Evolutionary conservation across 2,113 vertebrate species (phyloP).

Genomic region (Peromyscus maniculatus): DNA sequence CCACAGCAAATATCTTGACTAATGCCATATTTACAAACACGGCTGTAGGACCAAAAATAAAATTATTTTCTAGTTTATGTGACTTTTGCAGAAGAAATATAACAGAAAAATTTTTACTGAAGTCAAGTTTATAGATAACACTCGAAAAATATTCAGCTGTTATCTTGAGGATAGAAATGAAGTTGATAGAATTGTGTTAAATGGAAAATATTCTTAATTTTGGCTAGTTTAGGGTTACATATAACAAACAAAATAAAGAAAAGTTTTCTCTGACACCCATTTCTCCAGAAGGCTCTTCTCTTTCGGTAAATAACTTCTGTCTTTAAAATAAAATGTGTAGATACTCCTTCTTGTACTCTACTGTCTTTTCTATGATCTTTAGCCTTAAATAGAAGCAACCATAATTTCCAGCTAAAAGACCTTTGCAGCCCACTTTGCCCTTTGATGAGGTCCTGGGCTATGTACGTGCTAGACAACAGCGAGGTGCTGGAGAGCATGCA

Average conservation of each 20-base stretch:
- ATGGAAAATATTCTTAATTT: conserved; percentile 18
- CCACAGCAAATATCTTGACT: background rate
- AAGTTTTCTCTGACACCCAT: background rate
- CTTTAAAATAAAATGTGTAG: conserved; percentile 33
- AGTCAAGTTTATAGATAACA: background rate
- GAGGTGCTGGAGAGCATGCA: background rate
- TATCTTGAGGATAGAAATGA: conserved; percentile 3
- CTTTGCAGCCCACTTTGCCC: background rate
- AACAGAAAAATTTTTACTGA: background rate
- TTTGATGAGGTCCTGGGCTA: background rate
- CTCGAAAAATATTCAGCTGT: conserved; percentile 7
- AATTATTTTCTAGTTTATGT: background rate
- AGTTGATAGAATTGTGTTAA: background rate
- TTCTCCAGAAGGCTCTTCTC: background rate
- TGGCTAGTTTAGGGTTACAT: background rate
- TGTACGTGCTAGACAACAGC: background rate
- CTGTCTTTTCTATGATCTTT: background rate
- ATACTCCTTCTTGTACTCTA: background rate
- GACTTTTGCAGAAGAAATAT: conserved; percentile 10
- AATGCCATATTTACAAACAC: conserved; percentile 10
- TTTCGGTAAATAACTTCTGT: background rate
- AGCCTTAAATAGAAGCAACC: background rate
- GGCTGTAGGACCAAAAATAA: background rate
- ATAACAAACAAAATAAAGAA: background rate
- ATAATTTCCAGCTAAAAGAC: background rate